Base-by-base conservation (phyloP, 2,113 vertebrate genomes). In the Serilophus lunatus region DNA sequence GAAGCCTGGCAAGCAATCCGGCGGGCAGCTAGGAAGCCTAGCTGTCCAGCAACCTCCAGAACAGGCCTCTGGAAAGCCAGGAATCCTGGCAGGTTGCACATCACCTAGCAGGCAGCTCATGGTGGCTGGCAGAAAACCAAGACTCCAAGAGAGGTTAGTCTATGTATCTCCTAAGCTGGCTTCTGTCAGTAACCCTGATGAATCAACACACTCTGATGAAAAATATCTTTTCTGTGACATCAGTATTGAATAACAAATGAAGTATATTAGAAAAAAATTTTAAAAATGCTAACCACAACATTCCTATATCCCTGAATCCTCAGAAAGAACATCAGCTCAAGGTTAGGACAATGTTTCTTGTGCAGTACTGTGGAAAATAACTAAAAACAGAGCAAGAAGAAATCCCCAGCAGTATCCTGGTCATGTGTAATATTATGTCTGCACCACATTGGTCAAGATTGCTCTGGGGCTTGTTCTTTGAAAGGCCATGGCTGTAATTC, bases 381-480 rank as follows among this genome's bases (percentile, higher is more conserved):
- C 29, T 20, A 47, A 90, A 75, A 85, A 75, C 71, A 82, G 54
- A 80, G 24, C 33, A 77, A 56, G 44, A 76, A 65, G 66, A 90
- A 90, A 85, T 35, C 33, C 16, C 42, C 11, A 3, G 18, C 78
- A 86, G 19, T 18, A 10, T 23, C 47, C 49, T 45, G 40, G n/a
- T 33, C 2, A 1, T 16, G 15, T 59, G 42, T 17, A 70, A 76
- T 13, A 42, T 9, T 26, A 77, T 8, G 59, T 82, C 91, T 90
- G 75, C n/a, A 74, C 63, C 82, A 66, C 64, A 38, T 24, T 88
- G 90, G 93, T 96, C 85, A 94, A 83, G 64, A 71, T 47, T 60
- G 92, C 93, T 95, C 60, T 59, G 64, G 75, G 90, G 79, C 60
- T 90, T 50, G 35, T 78, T 90, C 90, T 90, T 50, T 63, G 38